Percentiles rank a stretch among this genome's conserved stretches.
Conservation (phyloP, 2,888 invertebrate species). For the Melangyna quadrimaculata region DNA sequence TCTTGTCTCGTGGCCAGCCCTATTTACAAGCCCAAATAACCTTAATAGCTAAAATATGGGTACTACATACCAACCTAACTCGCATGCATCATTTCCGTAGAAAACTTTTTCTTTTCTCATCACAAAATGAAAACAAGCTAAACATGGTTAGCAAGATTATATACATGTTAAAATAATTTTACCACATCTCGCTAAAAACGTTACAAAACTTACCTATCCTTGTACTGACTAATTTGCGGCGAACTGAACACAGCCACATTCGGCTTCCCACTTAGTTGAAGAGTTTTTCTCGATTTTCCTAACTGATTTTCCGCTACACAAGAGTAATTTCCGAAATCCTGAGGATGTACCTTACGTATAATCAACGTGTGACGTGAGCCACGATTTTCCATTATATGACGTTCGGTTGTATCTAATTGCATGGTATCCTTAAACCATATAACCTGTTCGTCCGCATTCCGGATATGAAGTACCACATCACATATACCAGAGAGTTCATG, state of each 20-base stretch:
- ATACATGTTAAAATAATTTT: not conserved
- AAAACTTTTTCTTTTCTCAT: not conserved
- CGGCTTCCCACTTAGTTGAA: constrained; percentile 86
- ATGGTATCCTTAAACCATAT: constrained; percentile 87
- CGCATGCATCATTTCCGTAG: not conserved
- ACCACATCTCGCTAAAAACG: not conserved
- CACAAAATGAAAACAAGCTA: constrained; percentile 13
- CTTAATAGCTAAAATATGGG: constrained; percentile 1
- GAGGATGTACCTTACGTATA: constrained; percentile 85
- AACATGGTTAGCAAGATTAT: not conserved
- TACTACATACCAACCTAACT: not conserved
- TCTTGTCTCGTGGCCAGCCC: too few species aligned
- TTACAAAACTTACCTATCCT: constrained; percentile 79
- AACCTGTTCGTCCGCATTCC: constrained; percentile 81
- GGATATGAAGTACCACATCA: constrained; percentile 46
- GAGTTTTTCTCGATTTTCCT: constrained; percentile 85
- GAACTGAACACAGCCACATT: constrained; percentile 85
- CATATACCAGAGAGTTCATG: constrained; percentile 8
- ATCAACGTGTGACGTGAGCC: constrained; percentile 86
- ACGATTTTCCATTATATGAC: constrained; percentile 85
- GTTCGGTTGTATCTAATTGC: constrained; percentile 86
- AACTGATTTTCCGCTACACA: constrained; percentile 87
- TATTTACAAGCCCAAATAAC: constrained; percentile 39
- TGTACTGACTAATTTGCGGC: constrained; percentile 84
- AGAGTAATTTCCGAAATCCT: constrained; percentile 87